These are phyloP conservation scores for Narcine bancroftii DNA, from an alignment of 2,113 vertebrate species.

Conservation along the genomic window DNA sequence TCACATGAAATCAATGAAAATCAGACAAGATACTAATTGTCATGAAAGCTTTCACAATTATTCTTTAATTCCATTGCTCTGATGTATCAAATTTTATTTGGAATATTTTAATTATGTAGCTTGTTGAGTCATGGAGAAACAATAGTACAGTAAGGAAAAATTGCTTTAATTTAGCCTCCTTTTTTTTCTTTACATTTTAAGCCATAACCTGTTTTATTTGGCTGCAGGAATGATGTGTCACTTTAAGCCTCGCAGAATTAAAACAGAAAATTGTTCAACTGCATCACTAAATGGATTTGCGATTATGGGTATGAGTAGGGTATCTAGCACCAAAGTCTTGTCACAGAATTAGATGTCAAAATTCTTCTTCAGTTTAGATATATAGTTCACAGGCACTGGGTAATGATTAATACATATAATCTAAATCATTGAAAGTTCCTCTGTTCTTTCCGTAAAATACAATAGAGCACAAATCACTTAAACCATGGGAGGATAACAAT, in stretches of 20 bases:
- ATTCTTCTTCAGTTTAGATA: slow-evolving; percentile 97
- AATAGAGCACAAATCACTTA: slow-evolving; percentile 99
- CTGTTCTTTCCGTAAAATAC: slow-evolving; percentile 98
- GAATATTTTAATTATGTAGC: not conserved
- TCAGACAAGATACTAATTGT: not conserved
- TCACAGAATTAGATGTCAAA: slow-evolving; percentile 99
- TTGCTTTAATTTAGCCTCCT: slow-evolving; percentile 47
- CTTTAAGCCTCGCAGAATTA: slow-evolving; percentile 97
- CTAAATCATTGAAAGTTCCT: slow-evolving; percentile 98
- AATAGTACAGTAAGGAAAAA: not conserved
- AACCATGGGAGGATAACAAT: slow-evolving; percentile 98
- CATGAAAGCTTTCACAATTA: not conserved
- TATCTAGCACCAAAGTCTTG: slow-evolving; percentile 85
- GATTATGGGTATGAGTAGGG: slow-evolving; percentile 68
- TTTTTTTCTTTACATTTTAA: slow-evolving; percentile 77
- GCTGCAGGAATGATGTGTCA: slow-evolving; percentile 93
- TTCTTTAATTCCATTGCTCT: not conserved
- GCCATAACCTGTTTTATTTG: slow-evolving; percentile 94
- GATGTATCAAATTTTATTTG: slow-evolving; percentile 27
- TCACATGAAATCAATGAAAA: not conserved
- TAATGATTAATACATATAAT: slow-evolving; percentile 99
- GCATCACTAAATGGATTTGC: slow-evolving; percentile 86
- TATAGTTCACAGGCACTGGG: slow-evolving; percentile 95
- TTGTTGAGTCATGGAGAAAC: not conserved
- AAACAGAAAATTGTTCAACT: slow-evolving; percentile 82